A percentile compares a stretch with the other conserved stretches of the same genome.
These are phyloP conservation scores for Cynoglossus semilaevis DNA, from an alignment of 2,113 vertebrate genomes.

Conservation along the genomic window DNA sequence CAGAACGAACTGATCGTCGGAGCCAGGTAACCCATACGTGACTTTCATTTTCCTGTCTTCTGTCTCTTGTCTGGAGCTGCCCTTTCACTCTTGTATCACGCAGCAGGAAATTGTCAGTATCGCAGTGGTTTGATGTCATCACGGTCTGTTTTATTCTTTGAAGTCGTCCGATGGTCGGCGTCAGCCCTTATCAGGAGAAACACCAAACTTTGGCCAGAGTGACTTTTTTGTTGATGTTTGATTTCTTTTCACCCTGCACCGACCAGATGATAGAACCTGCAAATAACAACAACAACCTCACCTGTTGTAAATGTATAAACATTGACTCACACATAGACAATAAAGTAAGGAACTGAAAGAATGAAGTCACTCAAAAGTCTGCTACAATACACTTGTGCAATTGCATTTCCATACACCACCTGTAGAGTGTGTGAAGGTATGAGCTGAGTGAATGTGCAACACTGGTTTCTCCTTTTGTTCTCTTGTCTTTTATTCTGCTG, in stretches of 20 bases:
- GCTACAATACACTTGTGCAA: neutral
- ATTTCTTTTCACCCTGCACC: neutral
- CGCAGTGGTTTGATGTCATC: neutral
- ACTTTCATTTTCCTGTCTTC: neutral
- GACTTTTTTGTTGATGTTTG: neutral
- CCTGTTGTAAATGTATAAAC: no score
- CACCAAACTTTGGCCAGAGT: neutral
- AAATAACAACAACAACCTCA: no score
- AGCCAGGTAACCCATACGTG: constrained; percentile 83
- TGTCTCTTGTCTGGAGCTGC: neutral
- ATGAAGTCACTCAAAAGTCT: neutral
- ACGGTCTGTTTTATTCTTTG: neutral
- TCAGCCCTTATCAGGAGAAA: neutral
- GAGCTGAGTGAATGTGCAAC: neutral
- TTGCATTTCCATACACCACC: neutral
- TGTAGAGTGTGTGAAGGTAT: neutral
- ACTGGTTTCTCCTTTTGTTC: constrained; percentile 11
- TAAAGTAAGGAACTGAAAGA: no score
- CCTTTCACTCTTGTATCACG: neutral
- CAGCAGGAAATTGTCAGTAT: neutral
- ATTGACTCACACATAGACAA: no score
- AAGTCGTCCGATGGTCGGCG: neutral
- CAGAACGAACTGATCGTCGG: constrained; percentile 96
- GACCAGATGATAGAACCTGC: neutral
- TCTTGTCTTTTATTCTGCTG: constrained; percentile 6